Base-by-base conservation (phyloP, 1,140 invertebrate species). In the Papilio xuthus region DNA sequence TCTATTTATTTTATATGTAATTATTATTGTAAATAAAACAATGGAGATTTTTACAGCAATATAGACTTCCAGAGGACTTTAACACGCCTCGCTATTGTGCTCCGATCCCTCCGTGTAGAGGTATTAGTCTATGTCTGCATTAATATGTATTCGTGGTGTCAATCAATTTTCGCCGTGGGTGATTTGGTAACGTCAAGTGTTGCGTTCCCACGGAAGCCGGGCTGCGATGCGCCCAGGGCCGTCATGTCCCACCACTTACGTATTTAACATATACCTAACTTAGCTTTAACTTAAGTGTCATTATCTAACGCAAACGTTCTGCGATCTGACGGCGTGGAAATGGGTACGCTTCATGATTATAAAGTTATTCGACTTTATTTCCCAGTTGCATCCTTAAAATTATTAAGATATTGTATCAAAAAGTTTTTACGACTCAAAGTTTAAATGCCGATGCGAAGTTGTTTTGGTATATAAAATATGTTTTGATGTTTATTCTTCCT, bases 211-310 rank as follows among this genome's bases (percentile, higher is more conserved):
- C 91, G 91, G 90, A 93, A 93, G 92, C 90, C 86, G 86, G 84
- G 83, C 88, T 88, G 84, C 84, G 84, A 85, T 84, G 85, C 87
- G 92, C 92, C 91, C 84, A 83, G 86, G 91, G 92, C 91, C 85
- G 89, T 92, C 90, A 93, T 94, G 92, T 88, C 86, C 85, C 81
- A 83, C 89, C 92, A 91, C 92, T 93, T 93, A 93, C 87, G 88
- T 92, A 89, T 93, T 93, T 93, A 93, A 92, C 88, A 88, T 90
- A 92, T 83, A 86, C n/a, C 50, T 53, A 85, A 91, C 88, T 86
- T 89, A 92, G 86, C 83, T 87, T 92, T 93, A 89, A 87, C 89
- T 92, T 82, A 88, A 91, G 92, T 87, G 79, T 90, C 90, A 92
- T 91, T 92, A 93, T 91, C 89, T 91, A 92, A 88, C 92, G 87